Base-by-base conservation (phyloP, 2,113 vertebrate species). In the Athene noctua region DNA sequence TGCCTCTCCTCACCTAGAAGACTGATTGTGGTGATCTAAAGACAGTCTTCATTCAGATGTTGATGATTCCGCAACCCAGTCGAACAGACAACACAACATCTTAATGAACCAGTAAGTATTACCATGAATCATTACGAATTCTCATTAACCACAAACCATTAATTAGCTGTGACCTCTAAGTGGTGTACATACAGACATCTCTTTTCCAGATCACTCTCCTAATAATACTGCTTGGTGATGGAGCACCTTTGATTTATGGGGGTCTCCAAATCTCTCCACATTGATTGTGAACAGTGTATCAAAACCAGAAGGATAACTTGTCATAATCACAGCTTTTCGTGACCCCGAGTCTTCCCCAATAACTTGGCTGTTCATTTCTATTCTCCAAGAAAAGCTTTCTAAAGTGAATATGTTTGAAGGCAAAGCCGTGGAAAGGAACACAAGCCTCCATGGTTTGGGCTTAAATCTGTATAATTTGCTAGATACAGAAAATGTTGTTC, bases 201-300 rank as follows among this genome's bases (percentile, higher is more conserved):
- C 6, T 85, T 79, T 59, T 84, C 47, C 16, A 81, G 52, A 51
- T 32, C 23, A 15, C 5, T 63, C 21, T 63, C 12, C 22, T 61
- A 70, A 73, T 30, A 87, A 34, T 26, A 25, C 16, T 34, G 23
- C 19, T 85, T 79, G 82, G 42, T 4, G 5, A 6, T 4, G 2
- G 49, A 70, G 2, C 7, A 49, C 20, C 21, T 13, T 0, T 42
- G 22, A 52, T 75, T 85, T 72, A 11, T 30, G 26, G n/a, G 13
- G 11, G 15, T 63, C 18, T 42, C 30, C 21, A 61, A 82, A 59
- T 58, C 38, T 67, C 55, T 63, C 20, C 54, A 36, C 11, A 12
- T 0, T 44, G 30, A 9, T 2, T 27, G 25, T 17, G 19, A 84
- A 20, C 19, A 32, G 1, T 17, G 5, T 27, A 18, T 6, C 21